Evolutionary conservation across 2,113 vertebrate species (phyloP).

Genomic region (Tinamus guttatus): DNA sequence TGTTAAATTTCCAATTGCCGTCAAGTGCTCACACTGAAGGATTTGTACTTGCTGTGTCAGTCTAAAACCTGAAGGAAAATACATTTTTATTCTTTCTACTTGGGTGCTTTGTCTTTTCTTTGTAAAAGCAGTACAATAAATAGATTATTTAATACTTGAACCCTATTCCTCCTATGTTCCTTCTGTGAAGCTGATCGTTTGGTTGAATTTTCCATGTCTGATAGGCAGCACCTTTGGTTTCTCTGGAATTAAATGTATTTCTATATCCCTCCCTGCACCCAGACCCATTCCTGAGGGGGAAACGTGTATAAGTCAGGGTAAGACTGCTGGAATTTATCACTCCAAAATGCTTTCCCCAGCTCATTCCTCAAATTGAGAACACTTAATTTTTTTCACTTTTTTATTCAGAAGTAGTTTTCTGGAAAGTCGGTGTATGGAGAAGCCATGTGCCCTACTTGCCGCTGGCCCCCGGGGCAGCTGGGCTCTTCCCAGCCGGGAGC

Average conservation of each 20-base stretch:
- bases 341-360: not conserved
- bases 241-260: not conserved
- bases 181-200: not conserved
- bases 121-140: slow-evolving; percentile 80
- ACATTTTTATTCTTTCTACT: slow-evolving; percentile 87
- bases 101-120: slow-evolving; percentile 77
- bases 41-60: slow-evolving; percentile 79
- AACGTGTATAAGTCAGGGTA: not conserved
- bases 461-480: not conserved
- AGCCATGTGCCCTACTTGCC: not conserved
- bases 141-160: slow-evolving; percentile 76
- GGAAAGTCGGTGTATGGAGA: not conserved
- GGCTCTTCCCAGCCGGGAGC: not conserved
- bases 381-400: not conserved
- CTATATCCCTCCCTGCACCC: no score
- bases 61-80: slow-evolving; percentile 78
- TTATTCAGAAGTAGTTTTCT: not conserved
- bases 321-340: not conserved
- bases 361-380: not conserved
- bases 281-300: not conserved
- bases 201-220: not conserved
- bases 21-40: slow-evolving; percentile 68
- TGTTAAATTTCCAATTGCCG: slow-evolving; percentile 45
- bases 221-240: not conserved
- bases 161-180: slow-evolving; percentile 10